These are phyloP conservation scores for Xiphydria camelus DNA, from an alignment of 2,888 invertebrate species.

Conservation along the genomic window DNA sequence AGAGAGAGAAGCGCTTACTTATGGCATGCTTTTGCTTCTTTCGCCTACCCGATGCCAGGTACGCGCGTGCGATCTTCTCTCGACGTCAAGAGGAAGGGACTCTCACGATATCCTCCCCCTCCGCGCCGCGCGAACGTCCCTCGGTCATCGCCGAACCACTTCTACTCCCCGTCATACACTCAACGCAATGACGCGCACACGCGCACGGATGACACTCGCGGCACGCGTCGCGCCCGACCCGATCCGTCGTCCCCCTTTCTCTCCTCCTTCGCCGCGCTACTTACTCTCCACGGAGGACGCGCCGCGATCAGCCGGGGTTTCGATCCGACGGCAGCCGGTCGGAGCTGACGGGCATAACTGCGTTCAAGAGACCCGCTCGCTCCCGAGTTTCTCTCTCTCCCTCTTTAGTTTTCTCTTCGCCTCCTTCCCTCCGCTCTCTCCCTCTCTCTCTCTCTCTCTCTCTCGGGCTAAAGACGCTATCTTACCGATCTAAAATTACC, in stretches of 20 bases:
- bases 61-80: no score
- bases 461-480: constrained; percentile 41
- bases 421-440: constrained; percentile 10
- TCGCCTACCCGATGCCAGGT: no score
- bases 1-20: no score
- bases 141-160: no score
- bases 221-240: constrained; percentile 11
- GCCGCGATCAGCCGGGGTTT: constrained; percentile 1
- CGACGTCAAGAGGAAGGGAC: no score
- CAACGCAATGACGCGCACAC: constrained; percentile 16
- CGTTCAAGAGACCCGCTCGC: constrained; percentile 8
- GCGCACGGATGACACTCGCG: constrained; percentile 9
- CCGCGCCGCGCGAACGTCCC: no score
- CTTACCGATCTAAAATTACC: constrained; percentile 56
- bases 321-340: constrained; percentile 34
- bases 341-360: constrained; percentile 53
- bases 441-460: background rate
- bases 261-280: constrained; percentile 6
- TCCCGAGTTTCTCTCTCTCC: constrained; percentile 20
- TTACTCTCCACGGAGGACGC: constrained; percentile 6
- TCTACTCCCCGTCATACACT: no score
- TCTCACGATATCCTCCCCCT: no score
- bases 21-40: no score
- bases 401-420: constrained; percentile 15
- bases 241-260: constrained; percentile 20